Evolutionary conservation across 2,888 invertebrate genomes (phyloP).

Genomic region (Ryuthela nishihirai): DNA sequence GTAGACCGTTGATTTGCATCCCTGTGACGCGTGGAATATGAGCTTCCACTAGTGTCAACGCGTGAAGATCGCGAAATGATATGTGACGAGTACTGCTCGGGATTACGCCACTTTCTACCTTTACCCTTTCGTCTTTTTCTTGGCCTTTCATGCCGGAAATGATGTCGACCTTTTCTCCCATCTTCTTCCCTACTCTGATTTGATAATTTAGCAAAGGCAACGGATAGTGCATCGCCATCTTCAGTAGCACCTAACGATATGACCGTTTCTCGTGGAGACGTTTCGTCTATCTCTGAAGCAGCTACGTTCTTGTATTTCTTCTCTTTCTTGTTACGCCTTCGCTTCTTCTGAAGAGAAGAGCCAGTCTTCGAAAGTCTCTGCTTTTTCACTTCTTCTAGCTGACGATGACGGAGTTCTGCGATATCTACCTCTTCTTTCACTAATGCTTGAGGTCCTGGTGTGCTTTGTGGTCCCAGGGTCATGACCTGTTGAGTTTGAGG

Average conservation of each 20-base stretch:
- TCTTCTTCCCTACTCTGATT: background rate
- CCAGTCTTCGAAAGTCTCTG: too few relatives aligned
- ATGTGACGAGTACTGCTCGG: background rate
- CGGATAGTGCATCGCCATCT: constrained; percentile 27
- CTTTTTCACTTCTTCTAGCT: constrained; percentile 21
- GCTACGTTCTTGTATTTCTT: background rate
- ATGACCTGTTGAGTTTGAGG: constrained; percentile 14
- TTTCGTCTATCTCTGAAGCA: constrained; percentile 5
- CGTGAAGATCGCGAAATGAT: constrained; percentile 18
- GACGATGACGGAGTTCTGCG: constrained; percentile 27
- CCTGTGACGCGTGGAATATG: constrained; percentile 7
- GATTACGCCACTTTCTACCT: constrained; percentile 2
- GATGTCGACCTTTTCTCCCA: constrained; percentile 10
- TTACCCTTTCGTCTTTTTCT: constrained; percentile 1
- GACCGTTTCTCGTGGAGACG: constrained; percentile 21
- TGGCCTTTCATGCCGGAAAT: background rate
- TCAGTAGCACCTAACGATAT: constrained; percentile 19
- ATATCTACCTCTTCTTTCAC: constrained; percentile 33
- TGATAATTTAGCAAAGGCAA: constrained; percentile 9
- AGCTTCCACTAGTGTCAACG: constrained; percentile 21
- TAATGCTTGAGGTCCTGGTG: constrained; percentile 17
- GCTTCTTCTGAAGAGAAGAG: too few relatives aligned
- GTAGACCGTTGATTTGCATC: background rate
- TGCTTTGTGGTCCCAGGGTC: constrained; percentile 24
- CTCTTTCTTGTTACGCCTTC: background rate